Evolutionary conservation across 2,113 vertebrate species (phyloP), one percentile per base, ranked within the genome.

Genomic region (Rhipidura dahli): DNA sequence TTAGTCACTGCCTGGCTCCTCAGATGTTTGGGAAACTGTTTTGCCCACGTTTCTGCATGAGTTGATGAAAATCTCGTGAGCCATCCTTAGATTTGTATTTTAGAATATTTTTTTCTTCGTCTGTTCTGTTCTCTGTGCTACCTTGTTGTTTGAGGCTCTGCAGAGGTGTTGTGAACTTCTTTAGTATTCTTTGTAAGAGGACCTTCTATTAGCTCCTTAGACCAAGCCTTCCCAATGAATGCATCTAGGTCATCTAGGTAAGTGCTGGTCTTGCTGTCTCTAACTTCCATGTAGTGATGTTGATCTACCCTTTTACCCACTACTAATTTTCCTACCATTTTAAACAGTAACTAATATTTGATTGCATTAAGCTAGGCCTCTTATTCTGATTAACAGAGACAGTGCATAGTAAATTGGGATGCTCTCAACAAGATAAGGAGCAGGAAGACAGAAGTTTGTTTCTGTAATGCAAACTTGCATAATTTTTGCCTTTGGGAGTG

Each of bases 11-110:
- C 10, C 28, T 69, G 21, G 13, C 13, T 86, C 8, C 24, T 60
- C 11, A 54, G 21, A 37, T 68, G 8, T 63, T 63, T 24, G 1
- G 10, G 10, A 69, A 61, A 45, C 17, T 35, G 1, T 60, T 73
- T 70, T 61, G 5, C 73, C 17, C 6, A 0, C 0, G 0, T 92
- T 84, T 90, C 65, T n/a, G 31, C 12, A 15, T 1, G 1, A 61
- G 17, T 31, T 78, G 28, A 40, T 94, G 50, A 49, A 83, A 84
- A 68, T 73, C n/a, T 69, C 22, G 17, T 15, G 10, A 65, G 1
- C 14, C 16, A 47, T 80, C 5, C 22, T 69, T 75, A 59, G 45
- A 7, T 50, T 30, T 33, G 20, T 28, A 13, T 64, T 57, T 42
- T 7, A 17, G 3, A 27, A 40, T 61, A 30, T 33, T 85, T 63